Evolutionary conservation across 2,888 invertebrate species (phyloP).

Genomic region (Ornithoptera priamus): DNA sequence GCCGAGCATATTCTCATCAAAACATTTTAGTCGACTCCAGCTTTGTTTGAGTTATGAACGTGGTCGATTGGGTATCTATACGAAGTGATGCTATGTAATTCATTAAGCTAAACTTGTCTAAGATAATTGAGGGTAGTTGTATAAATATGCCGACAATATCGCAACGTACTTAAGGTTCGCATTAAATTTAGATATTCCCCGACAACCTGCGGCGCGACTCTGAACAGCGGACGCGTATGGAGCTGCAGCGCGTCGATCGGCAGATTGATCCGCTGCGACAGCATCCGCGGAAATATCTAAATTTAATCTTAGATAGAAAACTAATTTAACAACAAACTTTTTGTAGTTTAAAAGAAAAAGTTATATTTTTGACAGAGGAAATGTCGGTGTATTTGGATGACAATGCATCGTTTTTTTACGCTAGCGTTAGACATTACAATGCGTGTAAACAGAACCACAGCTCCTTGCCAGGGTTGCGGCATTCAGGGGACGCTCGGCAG

Average conservation of each 20-base stretch:
- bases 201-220: conserved; percentile 3
- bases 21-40: conserved; percentile 52
- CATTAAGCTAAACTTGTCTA: conserved; percentile 32
- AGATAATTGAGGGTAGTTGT: conserved; percentile 45
- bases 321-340: conserved; percentile 57
- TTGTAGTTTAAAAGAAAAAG: conserved; percentile 54
- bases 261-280: too few relatives aligned
- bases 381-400: conserved; percentile 50
- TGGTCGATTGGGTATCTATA: conserved; percentile 19
- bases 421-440: conserved; percentile 49
- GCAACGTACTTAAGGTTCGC: conserved; percentile 48
- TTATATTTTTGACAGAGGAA: conserved; percentile 69
- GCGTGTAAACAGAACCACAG: conserved; percentile 33
- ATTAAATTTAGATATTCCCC: conserved; percentile 40
- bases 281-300: conserved; percentile 40
- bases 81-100: conserved; percentile 14
- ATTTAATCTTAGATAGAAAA: conserved; percentile 61
- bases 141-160: conserved; percentile 71
- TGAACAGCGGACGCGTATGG: too few relatives aligned
- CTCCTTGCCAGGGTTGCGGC: conserved; percentile 23
- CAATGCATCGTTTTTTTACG: conserved; percentile 57
- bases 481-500: too few relatives aligned
- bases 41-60: conserved; percentile 28
- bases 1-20: conserved; percentile 68
- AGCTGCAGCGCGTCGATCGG: too few relatives aligned